Evolutionary conservation across 2,797 vertebrate genomes (phyloP).

Genomic region (Podargus strigoides): DNA sequence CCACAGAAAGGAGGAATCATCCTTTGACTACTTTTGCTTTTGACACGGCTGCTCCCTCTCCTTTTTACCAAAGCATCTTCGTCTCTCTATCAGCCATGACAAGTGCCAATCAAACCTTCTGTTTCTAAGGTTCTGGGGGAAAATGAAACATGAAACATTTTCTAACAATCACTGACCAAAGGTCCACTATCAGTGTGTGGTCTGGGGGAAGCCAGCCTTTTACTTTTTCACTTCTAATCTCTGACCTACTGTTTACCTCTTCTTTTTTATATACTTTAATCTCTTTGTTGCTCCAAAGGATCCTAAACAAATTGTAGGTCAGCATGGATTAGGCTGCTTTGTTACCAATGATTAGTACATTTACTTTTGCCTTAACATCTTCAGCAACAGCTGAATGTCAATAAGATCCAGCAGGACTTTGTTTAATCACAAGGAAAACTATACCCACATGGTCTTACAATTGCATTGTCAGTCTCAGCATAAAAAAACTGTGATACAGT

Average conservation of each 20-base stretch:
- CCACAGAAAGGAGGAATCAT: conserved; percentile 82
- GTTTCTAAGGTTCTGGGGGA: conserved; percentile 68
- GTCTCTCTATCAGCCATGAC: conserved; percentile 90
- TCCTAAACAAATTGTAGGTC: conserved; percentile 89
- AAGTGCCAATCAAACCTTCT: conserved; percentile 93
- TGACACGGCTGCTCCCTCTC: conserved; percentile 71
- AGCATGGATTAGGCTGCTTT: conserved; percentile 90
- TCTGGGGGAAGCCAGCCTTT: conserved; percentile 79
- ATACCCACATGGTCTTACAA: not conserved
- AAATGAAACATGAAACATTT: conserved; percentile 80
- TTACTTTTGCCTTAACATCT: conserved; percentile 88
- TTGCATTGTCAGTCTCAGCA: not conserved
- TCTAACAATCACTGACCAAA: conserved; percentile 84
- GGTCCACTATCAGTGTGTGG: conserved; percentile 95
- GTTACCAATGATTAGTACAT: conserved; percentile 81
- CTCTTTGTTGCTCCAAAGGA: conserved; percentile 83
- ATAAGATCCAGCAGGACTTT: conserved; percentile 70
- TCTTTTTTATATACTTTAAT: conserved; percentile 86
- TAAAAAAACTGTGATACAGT: not conserved
- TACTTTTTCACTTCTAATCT: conserved; percentile 89
- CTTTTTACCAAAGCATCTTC: conserved; percentile 80
- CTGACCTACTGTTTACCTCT: conserved; percentile 85
- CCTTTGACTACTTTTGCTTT: conserved; percentile 79
- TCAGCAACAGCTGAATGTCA: conserved; percentile 90
- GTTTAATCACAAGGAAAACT: conserved; percentile 56